Percentiles rank a stretch among this genome's conserved stretches.
These are phyloP conservation scores for Puma concolor DNA, from an alignment of 2,113 vertebrate genomes.

Conservation along the genomic window DNA sequence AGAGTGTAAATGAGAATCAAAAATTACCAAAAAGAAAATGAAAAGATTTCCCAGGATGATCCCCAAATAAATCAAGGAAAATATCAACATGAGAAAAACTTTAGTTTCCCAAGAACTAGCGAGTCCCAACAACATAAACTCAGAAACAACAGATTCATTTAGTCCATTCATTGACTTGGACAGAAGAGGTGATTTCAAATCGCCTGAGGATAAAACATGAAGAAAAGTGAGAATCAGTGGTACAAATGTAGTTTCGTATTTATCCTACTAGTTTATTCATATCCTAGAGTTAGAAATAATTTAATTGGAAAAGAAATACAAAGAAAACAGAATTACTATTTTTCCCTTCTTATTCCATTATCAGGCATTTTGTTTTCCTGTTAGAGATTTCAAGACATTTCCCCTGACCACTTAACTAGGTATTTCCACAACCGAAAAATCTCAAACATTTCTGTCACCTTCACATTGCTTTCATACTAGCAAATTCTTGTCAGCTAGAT, in stretches of 20 bases:
- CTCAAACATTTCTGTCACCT: not conserved
- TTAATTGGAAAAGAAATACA: not conserved
- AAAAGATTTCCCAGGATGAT: conserved; percentile 65
- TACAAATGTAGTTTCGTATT: not conserved
- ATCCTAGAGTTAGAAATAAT: not conserved
- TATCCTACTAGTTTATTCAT: not conserved
- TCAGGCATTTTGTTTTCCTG: not conserved
- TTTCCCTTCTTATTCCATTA: not conserved
- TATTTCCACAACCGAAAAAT: not conserved
- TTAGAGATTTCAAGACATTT: not conserved
- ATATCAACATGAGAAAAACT: conserved; percentile 9
- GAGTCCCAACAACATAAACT: conserved; percentile 57
- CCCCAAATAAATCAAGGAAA: conserved; percentile 42
- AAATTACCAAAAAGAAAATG: not conserved
- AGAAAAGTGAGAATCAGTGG: not conserved
- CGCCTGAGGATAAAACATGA: not conserved
- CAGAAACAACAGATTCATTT: conserved; percentile 1
- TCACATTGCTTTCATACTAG: not conserved
- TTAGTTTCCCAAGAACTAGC: not conserved
- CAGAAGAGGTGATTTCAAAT: not conserved
- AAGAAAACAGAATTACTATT: not conserved
- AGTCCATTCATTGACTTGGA: not conserved
- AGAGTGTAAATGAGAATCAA: not conserved
- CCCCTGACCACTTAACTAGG: not conserved
- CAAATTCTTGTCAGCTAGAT: not conserved